Base-by-base conservation (phyloP, 2,797 vertebrate species). In the Enteromius afrohamiltoni region DNA sequence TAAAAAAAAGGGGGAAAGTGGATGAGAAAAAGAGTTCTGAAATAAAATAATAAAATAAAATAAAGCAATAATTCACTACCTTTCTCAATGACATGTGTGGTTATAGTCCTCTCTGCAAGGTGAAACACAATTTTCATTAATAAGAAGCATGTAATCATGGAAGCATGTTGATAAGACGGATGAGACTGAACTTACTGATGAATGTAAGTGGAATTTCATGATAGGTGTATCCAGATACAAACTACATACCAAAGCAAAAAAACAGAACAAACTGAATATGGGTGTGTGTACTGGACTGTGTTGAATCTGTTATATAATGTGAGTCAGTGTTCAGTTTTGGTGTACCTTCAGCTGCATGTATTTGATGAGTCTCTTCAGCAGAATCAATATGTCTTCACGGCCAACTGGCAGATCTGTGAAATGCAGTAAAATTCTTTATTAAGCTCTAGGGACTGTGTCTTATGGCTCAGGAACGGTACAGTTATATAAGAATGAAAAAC, bases 281-380 rank as follows among this genome's bases (percentile, higher is more conserved):
- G 55, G 42, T 47, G 55, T 64, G 29, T 8, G 34, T 31, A 62
- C 8, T 23, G 13, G 42, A 42, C 2, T n/a, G 7, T 37, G 29
- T 49, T 37, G 53, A 16, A 60, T 47, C 3, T 19, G 21, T 37
- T 7, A 7, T 64, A 37, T 49, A 60, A 64, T 65, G 17, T 1
- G 26, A 47, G 58, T 37, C 31, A 58, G n/a, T 37, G 37, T 49
- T 62, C 45, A 74, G n/a, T 62, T 13, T 11, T 34, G 6, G n/a
- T 14, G 2, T 89, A 99, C 98, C 97, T 97, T 96, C 86, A 99
- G 96, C 86, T 96, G 93, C 85, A 98, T 96, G 90, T 98, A 96
- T 86, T 94, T 97, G 79, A 99, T 97, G 83, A 99, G 86, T 88
- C 96, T 99, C 90, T 92, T 94, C 86, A 99, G 94, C 85, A 99